A percentile compares a stretch with the other conserved stretches of the same genome.
Conservation (phyloP, 2,888 invertebrate genomes). For the Ochropleura leucogaster region DNA sequence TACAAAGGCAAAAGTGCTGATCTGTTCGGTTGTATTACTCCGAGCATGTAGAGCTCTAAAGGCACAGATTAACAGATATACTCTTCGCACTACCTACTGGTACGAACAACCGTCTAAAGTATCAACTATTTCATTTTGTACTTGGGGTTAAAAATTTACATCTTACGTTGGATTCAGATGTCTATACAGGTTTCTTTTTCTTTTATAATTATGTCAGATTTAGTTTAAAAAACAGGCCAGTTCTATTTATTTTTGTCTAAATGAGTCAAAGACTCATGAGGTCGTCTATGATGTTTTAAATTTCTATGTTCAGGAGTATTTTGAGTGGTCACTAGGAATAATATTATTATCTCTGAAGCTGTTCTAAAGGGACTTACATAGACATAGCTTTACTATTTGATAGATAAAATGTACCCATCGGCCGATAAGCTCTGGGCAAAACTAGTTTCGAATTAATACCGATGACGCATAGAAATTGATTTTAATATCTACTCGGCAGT, state of each 20-base stretch:
- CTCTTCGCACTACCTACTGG: slow-evolving; percentile 24
- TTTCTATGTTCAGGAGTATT: background rate
- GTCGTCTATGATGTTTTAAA: background rate
- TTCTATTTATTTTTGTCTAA: background rate
- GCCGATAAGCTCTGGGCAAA: slow-evolving; percentile 10
- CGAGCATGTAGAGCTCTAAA: slow-evolving; percentile 6
- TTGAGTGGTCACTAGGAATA: slow-evolving; percentile 3
- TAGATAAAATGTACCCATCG: slow-evolving; percentile 4
- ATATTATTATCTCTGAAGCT: background rate
- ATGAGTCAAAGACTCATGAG: background rate
- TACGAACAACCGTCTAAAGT: slow-evolving; percentile 46
- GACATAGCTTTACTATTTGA: background rate
- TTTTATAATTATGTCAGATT: slow-evolving; percentile 14
- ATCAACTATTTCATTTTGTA: slow-evolving; percentile 45
- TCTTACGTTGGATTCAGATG: slow-evolving; percentile 43
- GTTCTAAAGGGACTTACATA: background rate
- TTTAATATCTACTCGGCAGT: slow-evolving; percentile 20
- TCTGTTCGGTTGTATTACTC: no score
- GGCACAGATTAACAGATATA: slow-evolving; percentile 47
- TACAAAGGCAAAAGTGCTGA: no score
- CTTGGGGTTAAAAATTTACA: slow-evolving; percentile 53
- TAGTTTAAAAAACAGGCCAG: slow-evolving; percentile 26
- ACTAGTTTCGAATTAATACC: slow-evolving; percentile 31
- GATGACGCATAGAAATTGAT: slow-evolving; percentile 27
- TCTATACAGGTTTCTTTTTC: slow-evolving; percentile 5